Evolutionary conservation across 2,888 invertebrate genomes (phyloP), one percentile per base, ranked within the genome.

Genomic region (Isotomurus palustris): DNA sequence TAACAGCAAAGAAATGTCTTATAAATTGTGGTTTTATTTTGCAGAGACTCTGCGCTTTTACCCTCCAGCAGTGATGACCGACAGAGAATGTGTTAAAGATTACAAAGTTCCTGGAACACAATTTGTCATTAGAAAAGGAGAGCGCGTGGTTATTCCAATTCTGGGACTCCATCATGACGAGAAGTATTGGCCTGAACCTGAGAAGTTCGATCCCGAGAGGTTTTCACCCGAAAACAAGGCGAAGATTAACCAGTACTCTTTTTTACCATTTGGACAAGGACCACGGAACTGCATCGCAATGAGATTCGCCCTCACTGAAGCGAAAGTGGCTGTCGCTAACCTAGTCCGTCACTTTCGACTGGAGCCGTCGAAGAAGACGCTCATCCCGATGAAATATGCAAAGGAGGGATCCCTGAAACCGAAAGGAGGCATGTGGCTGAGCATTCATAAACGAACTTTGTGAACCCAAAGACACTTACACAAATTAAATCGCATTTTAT

Each of bases 91-190:
- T 19, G 66, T 78, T n/a, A 75, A 77, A 64, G 72, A 75, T 10
- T 82, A 81, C 71, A 72, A 70, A 48, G 73, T 82, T 61, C 81
- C 82, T 0, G 76, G 74, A 17, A 78, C 77, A 4, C 72, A 79
- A 27, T 73, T 80, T 2, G 73, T 75, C 17, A 73, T 83, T 40
- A 78, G 80, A 55, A 75, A 79, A 66, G 82, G 80, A 2, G 76
- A 78, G 62, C 75, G 79, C 1, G 77, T 82, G 2, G 72, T 80
- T 12, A 78, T 83, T 66, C 82, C 82, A 2, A 77, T 81, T 53
- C 78, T 78, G 69, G 81, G 79, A 1, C 70, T 83, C 41, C 83
- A 83, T 62, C 78, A 79, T 62, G 82, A 83, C 72, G 78, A 80
- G 1, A 75, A 79, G 56, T 78, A 79, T 72, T 83, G 78, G 69